Base-by-base conservation (phyloP, 1,140 invertebrate genomes). In the Heliothis virescens region DNA sequence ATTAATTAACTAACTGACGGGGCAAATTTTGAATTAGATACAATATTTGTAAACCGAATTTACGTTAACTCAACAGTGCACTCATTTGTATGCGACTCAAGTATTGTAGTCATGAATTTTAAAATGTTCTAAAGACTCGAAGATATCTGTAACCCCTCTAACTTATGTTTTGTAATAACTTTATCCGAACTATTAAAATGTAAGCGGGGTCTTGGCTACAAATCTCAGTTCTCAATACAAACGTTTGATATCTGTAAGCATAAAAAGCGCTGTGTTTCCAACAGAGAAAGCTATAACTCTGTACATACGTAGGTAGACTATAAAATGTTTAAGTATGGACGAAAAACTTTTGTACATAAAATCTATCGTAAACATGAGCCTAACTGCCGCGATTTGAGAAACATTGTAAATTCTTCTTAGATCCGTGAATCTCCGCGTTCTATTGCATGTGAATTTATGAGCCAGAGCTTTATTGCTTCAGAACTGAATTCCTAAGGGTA, bases 41-140 rank as follows among this genome's bases (percentile, higher is more conserved):
- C 21, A 26, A 1, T 47, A 72, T 72, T 72, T 72, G 52, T 60
- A 59, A 60, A 59, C 55, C 59, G 53, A 55, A 74, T 59, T 34
- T 59, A 47, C n/a, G 71, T 53, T 59, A 48, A 74, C n/a, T 48
- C 41, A 59, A 62, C 47, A 74, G 29, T 21, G 13, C 60, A 59
- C 34, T 55, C n/a, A 74, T 74, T 73, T 57, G 71, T 73, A 74
- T 74, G 72, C 72, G 72, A 41, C 21, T 48, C 53, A 57, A 34
- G 12, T 41, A 5, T 11, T 26, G 47, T 50, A 60, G 55, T 47
- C 55, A 74, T 74, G 72, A 74, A 74, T 74, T 62, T 74, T 74
- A 74, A 74, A 74, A 60, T 59, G 60, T 50, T 55, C 10, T 59
- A 60, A 60, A 57, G 53, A 29, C 57, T 41, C 72, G 13, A 60